phyloP scores from a whole-genome alignment of 2,113 vertebrate species.

The Psettodes erumei region DNA sequence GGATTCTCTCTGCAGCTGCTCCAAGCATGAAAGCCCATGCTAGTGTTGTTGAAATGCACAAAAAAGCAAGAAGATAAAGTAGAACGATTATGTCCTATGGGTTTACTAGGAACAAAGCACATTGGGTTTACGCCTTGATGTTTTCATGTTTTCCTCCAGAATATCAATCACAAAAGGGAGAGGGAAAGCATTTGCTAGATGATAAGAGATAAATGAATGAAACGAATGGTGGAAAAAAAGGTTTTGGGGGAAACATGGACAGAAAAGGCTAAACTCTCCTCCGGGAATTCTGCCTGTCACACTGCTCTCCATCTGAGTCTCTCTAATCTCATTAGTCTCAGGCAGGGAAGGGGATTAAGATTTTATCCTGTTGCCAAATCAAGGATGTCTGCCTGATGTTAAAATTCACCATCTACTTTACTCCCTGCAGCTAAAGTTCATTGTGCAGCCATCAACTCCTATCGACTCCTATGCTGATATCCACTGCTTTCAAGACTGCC shows the following conservation, averaged over 20 bases:
- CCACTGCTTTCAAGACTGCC: conserved; percentile 1
- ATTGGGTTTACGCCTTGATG: background rate
- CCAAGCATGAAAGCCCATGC: background rate
- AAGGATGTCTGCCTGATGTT: conserved; percentile 32
- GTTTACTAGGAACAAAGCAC: background rate
- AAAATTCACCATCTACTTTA: conserved; percentile 30
- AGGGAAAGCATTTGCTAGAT: background rate
- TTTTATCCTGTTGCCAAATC: conserved; percentile 43
- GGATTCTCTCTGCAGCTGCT: background rate
- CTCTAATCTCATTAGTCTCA: conserved; percentile 48
- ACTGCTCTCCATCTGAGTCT: conserved; percentile 11
- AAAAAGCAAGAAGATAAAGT: background rate
- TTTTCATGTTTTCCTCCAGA: background rate
- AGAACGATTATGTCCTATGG: background rate
- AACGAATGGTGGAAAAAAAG: background rate
- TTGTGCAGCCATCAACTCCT: conserved; percentile 21
- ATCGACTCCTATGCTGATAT: conserved; percentile 3
- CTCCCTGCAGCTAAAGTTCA: conserved; percentile 40
- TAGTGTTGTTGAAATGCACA: background rate
- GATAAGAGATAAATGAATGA: background rate
- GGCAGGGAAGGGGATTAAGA: conserved; percentile 41
- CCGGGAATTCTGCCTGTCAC: conserved; percentile 19
- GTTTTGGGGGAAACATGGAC: background rate
- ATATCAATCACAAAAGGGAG: background rate
- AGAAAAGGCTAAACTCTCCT: background rate